Conservation (phyloP, 2,888 invertebrate genomes). For the Ophion obscuratus region DNA sequence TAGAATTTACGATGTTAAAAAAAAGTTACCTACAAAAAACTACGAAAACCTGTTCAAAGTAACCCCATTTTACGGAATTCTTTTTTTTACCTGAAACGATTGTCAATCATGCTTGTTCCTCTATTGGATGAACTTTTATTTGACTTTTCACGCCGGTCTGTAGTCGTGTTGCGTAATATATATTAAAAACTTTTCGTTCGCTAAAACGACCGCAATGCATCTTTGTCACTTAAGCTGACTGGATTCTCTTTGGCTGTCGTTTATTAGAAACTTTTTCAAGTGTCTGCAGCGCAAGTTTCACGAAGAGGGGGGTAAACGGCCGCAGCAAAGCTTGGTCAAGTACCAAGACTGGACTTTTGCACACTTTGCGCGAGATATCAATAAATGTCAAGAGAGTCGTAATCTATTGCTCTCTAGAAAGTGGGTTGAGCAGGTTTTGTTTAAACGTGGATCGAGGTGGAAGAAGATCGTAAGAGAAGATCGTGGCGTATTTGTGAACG, state of each 20-base stretch:
- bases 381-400: constrained; percentile 32
- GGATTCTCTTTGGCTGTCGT: background rate
- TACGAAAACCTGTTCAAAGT: too few species aligned
- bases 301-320: background rate
- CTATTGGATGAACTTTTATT: background rate
- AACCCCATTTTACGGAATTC: too few species aligned
- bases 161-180: background rate
- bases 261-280: constrained; percentile 3
- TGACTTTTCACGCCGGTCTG: background rate
- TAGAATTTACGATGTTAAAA: too few species aligned
- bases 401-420: background rate
- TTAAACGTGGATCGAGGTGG: constrained; percentile 6
- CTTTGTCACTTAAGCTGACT: background rate
- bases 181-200: background rate
- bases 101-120: background rate
- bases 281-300: background rate
- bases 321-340: constrained; percentile 20
- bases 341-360: background rate
- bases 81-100: background rate
- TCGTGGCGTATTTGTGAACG: background rate
- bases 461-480: background rate
- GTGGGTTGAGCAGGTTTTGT: constrained; percentile 13
- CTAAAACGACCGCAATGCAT: constrained; percentile 18
- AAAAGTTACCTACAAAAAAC: too few species aligned
- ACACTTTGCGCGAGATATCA: constrained; percentile 2